Evolutionary conservation across 2,888 invertebrate genomes (phyloP).

Genomic region (Cylloceria caligata): DNA sequence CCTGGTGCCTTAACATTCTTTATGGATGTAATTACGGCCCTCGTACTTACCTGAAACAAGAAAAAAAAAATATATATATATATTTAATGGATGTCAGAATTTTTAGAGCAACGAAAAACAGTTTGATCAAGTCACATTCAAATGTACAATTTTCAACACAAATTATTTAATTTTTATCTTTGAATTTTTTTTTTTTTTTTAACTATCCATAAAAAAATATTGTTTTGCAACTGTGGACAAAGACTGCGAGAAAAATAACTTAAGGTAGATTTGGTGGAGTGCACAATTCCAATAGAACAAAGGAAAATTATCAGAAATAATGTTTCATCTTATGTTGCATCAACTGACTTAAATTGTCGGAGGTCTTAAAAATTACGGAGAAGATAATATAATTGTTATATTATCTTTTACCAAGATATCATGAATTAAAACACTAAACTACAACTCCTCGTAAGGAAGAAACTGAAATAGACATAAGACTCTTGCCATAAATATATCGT

Average conservation of each 20-base stretch:
- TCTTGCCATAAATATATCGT: neutral
- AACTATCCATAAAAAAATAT: neutral
- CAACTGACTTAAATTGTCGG: neutral
- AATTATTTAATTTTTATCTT: too few relatives aligned
- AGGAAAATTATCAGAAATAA: neutral
- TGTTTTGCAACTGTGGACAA: neutral
- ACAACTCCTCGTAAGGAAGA: neutral
- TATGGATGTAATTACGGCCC: conserved; percentile 1
- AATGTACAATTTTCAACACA: neutral
- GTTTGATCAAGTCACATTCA: neutral
- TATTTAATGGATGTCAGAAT: neutral
- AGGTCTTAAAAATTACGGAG: neutral
- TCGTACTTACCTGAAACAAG: conserved; percentile 39
- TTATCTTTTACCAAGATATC: neutral
- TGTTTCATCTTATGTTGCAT: neutral
- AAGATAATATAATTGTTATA: neutral
- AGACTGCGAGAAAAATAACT: neutral
- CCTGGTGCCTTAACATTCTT: conserved; percentile 27
- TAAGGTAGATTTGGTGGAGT: neutral
- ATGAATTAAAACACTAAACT: neutral
- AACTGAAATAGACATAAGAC: neutral
- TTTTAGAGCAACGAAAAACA: neutral
- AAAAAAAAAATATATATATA: conserved; percentile 8
- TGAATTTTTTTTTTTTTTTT: neutral
- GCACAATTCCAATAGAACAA: neutral